Evolutionary conservation across 2,797 vertebrate species (phyloP).

Genomic region (Pitangus sulphuratus): DNA sequence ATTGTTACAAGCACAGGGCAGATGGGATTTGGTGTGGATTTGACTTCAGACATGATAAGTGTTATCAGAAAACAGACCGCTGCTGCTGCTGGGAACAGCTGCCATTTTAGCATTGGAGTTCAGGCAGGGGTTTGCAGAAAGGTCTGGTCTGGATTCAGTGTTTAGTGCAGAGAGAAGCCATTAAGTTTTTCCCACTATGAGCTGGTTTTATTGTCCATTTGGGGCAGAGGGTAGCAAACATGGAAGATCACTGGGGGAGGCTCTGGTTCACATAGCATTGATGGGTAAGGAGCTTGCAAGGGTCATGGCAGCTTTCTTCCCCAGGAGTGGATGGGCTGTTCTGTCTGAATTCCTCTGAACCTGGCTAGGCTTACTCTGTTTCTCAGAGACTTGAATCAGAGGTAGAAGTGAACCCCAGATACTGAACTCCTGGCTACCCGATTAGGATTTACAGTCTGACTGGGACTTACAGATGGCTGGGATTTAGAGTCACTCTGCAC

Average conservation of each 20-base stretch:
- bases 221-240: not conserved
- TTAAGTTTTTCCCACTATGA: not conserved
- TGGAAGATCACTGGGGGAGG: not conserved
- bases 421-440: not conserved
- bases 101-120: not conserved
- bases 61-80: constrained; percentile 32
- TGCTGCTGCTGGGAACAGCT: not conserved
- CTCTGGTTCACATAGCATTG: not conserved
- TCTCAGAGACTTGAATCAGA: not conserved
- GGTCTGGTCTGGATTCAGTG: not conserved
- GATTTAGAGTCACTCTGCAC: not conserved
- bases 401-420: not conserved
- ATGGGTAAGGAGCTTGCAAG: not conserved
- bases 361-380: not conserved
- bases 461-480: not conserved
- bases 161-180: not conserved
- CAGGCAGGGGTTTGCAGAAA: constrained; percentile 1
- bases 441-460: not conserved
- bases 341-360: not conserved
- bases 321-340: not conserved
- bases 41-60: constrained; percentile 48
- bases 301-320: not conserved
- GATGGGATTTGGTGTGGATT: constrained; percentile 40
- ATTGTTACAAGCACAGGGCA: constrained; percentile 28
- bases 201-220: not conserved